These are phyloP conservation scores for Calameuta pallipes DNA, from an alignment of 2,888 invertebrate genomes.

Conservation along the genomic window DNA sequence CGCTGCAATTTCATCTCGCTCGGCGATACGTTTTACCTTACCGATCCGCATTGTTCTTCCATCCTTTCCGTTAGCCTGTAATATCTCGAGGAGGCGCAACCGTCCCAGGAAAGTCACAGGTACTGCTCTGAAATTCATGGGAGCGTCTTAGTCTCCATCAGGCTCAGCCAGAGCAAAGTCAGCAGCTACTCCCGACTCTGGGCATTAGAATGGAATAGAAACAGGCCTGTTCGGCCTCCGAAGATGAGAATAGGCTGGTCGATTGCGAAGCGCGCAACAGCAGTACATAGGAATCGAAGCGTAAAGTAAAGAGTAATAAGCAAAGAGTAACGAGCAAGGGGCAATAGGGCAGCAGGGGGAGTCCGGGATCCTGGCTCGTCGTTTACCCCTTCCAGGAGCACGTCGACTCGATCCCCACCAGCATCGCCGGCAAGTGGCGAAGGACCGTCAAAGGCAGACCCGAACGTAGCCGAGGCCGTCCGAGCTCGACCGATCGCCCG, in stretches of 20 bases:
- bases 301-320: background rate
- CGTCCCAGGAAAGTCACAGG: too few species aligned
- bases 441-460: conserved; percentile 44
- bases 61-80: background rate
- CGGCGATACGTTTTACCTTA: background rate
- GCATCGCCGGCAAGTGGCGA: conserved; percentile 38
- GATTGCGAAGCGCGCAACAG: background rate
- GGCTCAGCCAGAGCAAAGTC: background rate
- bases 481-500: conserved; percentile 59
- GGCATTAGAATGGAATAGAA: background rate
- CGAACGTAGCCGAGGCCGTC: conserved; percentile 46
- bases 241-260: background rate
- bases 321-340: background rate
- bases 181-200: background rate
- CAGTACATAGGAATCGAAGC: background rate
- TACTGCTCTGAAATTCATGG: background rate
- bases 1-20: background rate
- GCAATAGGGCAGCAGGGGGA: background rate
- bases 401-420: conserved; percentile 7
- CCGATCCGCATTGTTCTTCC: background rate
- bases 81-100: too few species aligned
- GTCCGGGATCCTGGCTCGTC: background rate
- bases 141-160: background rate
- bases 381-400: background rate
- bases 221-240: background rate